Evolutionary conservation across 2,113 vertebrate species (phyloP).

Genomic region (Petrocephalus microphthalmus): DNA sequence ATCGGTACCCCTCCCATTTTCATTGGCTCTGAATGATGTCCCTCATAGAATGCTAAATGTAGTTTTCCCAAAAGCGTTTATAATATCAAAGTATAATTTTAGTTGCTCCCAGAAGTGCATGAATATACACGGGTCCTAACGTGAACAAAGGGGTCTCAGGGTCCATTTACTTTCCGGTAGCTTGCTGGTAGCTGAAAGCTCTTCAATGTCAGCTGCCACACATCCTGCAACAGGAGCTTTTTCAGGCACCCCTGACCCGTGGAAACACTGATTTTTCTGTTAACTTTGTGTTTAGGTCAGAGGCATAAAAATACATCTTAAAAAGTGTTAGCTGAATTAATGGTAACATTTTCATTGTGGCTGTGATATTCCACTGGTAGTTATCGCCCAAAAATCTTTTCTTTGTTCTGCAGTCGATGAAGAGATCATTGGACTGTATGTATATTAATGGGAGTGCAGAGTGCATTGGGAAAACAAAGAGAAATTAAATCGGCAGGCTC

Average conservation of each 20-base stretch:
- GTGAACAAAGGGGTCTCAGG: background rate
- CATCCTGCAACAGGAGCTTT: background rate
- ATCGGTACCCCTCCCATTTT: background rate
- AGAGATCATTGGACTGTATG: background rate
- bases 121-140: background rate
- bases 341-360: too few relatives aligned
- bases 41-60: background rate
- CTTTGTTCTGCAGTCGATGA: background rate
- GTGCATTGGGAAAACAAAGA: background rate
- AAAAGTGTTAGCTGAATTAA: too few relatives aligned
- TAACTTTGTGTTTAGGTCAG: background rate
- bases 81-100: background rate
- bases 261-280: background rate
- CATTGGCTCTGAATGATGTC: background rate
- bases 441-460: background rate
- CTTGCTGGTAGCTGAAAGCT: too few relatives aligned
- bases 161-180: background rate
- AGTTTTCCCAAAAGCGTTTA: background rate
- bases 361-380: too few relatives aligned
- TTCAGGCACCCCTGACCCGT: background rate
- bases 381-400: background rate
- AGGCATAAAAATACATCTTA: too few relatives aligned
- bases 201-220: too few relatives aligned
- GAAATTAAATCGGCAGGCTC: background rate
- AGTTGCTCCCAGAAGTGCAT: background rate